These are phyloP conservation scores for Octodon degus DNA, from an alignment of 2,113 vertebrate genomes.

Conservation along the genomic window DNA sequence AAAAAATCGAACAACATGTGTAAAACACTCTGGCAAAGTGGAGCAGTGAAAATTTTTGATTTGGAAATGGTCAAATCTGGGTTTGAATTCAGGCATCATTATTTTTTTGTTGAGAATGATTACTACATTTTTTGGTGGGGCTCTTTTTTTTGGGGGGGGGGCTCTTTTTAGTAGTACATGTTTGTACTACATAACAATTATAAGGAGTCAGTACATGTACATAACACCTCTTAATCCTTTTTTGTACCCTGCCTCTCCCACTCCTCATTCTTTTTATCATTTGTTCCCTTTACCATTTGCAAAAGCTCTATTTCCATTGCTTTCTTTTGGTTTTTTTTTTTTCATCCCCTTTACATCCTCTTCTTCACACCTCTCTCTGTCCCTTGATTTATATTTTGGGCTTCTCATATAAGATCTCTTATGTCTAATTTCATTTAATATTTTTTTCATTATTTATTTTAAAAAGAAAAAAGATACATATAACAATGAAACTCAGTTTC, in stretches of 20 bases:
- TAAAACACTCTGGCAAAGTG: neutral
- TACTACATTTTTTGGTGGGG: neutral
- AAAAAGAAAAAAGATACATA: too few species aligned
- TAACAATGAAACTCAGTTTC: too few species aligned
- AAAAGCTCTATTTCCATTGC: neutral
- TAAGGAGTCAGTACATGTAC: neutral
- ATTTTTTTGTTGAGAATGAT: neutral
- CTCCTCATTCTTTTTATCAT: neutral
- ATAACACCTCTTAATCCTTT: neutral
- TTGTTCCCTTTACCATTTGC: neutral
- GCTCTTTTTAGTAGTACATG: neutral
- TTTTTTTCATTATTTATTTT: too few species aligned
- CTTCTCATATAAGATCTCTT: neutral
- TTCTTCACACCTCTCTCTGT: neutral
- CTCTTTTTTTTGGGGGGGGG: too few species aligned
- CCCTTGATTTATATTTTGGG: neutral
- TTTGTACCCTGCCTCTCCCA: neutral
- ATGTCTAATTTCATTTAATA: neutral
- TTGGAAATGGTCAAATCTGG: neutral
- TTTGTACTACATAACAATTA: neutral
- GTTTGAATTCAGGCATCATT: constrained; percentile 34
- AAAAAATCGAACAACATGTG: neutral
- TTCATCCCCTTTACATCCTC: neutral
- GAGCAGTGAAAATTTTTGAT: neutral
- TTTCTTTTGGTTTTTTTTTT: neutral